Conservation (phyloP, 2,888 invertebrate genomes). For the Strigamia maritima region DNA sequence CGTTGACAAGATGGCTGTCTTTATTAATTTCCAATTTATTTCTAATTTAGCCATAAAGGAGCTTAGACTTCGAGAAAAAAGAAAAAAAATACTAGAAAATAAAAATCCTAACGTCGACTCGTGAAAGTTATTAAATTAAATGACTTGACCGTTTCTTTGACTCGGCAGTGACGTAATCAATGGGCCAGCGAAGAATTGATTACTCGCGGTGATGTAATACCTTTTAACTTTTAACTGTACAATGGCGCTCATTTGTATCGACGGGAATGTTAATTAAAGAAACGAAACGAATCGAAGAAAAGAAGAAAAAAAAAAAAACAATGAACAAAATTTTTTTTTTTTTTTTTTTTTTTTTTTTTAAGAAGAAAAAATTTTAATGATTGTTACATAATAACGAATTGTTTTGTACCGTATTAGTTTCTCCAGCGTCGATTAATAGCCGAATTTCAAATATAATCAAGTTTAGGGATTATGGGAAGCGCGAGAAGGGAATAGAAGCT, state of each 20-base stretch:
- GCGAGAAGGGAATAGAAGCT: background rate
- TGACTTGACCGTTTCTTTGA: background rate
- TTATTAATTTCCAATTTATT: background rate
- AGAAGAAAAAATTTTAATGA: no score
- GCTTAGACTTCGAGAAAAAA: background rate
- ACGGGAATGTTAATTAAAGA: background rate
- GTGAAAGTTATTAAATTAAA: background rate
- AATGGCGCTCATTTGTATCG: background rate
- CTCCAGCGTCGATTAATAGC: no score
- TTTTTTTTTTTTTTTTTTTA: no score
- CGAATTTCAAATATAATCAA: background rate
- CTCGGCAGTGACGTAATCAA: background rate
- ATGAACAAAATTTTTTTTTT: no score
- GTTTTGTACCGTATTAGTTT: no score
- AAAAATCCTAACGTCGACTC: no score
- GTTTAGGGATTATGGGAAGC: background rate
- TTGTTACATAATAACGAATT: no score
- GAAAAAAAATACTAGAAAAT: no score
- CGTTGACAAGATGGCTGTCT: background rate
- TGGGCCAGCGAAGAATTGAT: background rate
- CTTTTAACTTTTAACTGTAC: background rate
- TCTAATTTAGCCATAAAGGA: background rate
- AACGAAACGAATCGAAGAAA: background rate
- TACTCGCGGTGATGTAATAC: background rate
- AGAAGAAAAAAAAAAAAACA: no score